phyloP scores from a whole-genome alignment of 2,888 invertebrate genomes.

The Panzeria rudis region DNA sequence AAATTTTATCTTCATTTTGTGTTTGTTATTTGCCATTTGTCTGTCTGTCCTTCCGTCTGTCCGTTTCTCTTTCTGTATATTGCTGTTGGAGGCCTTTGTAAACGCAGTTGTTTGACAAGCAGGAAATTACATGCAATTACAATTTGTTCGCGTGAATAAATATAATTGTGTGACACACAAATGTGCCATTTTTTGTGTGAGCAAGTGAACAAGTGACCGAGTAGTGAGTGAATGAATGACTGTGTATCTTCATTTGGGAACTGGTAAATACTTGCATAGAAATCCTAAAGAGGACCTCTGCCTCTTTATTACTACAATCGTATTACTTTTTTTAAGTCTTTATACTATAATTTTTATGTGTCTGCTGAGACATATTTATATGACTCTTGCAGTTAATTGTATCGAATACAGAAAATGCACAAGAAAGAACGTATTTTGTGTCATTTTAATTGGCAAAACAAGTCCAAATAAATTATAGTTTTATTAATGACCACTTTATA shows the following conservation, averaged over 20 bases:
- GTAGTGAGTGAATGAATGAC: constrained; percentile 12
- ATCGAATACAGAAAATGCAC: constrained; percentile 3
- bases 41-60: neutral
- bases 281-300: constrained; percentile 30
- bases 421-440: constrained; percentile 57
- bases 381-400: constrained; percentile 31
- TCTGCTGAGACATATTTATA: constrained; percentile 44
- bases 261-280: neutral
- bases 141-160: constrained; percentile 81
- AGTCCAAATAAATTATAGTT: constrained; percentile 69
- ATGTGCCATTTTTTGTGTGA: constrained; percentile 61
- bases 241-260: constrained; percentile 46
- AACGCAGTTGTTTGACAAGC: constrained; percentile 76
- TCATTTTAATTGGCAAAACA: constrained; percentile 72
- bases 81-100: constrained; percentile 65
- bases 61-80: neutral
- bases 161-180: constrained; percentile 77
- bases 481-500: constrained; percentile 60
- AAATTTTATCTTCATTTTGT: constrained; percentile 57
- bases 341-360: constrained; percentile 5
- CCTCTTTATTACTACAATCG: constrained; percentile 25
- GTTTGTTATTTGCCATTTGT: constrained; percentile 37
- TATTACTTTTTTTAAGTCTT: constrained; percentile 11
- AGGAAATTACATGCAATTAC: constrained; percentile 81
- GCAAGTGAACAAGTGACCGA: constrained; percentile 20